Percentiles rank a stretch among this genome's conserved stretches.
These are phyloP conservation scores for Hydroisotoma schaefferi DNA, from an alignment of 2,888 invertebrate genomes.

Conservation along the genomic window DNA sequence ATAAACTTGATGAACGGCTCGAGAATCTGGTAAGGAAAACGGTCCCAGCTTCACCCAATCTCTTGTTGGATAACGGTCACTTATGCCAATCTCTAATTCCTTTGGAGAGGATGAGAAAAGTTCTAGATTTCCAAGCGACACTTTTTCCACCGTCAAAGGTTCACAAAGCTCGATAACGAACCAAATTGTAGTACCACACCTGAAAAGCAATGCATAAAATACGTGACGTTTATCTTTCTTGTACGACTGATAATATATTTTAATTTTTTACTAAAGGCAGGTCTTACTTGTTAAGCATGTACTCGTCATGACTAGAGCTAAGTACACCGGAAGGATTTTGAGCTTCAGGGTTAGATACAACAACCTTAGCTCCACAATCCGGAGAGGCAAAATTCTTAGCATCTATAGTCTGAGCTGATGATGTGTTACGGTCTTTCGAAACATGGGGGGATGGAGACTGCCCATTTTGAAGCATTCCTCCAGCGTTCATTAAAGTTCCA, in stretches of 20 bases:
- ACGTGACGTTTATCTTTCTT: no score
- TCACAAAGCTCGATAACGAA: conserved; percentile 98
- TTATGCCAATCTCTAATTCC: conserved; percentile 80
- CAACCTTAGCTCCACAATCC: conserved; percentile 95
- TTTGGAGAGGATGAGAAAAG: conserved; percentile 95
- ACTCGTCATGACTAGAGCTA: conserved; percentile 88
- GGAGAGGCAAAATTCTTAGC: conserved; percentile 90
- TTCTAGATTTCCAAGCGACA: conserved; percentile 85
- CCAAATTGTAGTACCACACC: conserved; percentile 85
- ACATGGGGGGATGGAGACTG: not conserved
- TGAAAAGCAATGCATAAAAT: conserved; percentile 19
- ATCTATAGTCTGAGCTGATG: conserved; percentile 10
- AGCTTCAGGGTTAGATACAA: conserved; percentile 88
- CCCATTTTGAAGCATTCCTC: not conserved
- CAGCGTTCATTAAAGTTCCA: conserved; percentile 15
- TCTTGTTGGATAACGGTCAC: conserved; percentile 83
- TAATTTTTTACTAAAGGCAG: no score
- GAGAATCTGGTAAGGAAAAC: conserved; percentile 40
- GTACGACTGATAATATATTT: no score
- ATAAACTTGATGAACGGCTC: conserved; percentile 45
- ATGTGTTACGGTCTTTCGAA: conserved; percentile 7
- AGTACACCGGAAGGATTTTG: conserved; percentile 80
- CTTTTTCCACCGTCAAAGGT: conserved; percentile 86
- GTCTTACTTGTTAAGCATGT: conserved; percentile 79
- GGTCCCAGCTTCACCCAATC: conserved; percentile 46